These are phyloP conservation scores for Xenopus tropicalis DNA, from an alignment of 2,113 vertebrate genomes.

Conservation along the genomic window UCB_Xtro_10.0 CM004450.2:90447001-90447500, in stretches of 20 bases:
- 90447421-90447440: too few species aligned
- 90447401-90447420: too few species aligned
- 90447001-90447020: slow-evolving; percentile 94
- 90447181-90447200: slow-evolving; percentile 89
- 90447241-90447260: slow-evolving; percentile 66
- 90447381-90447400: neutral
- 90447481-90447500: too few species aligned
- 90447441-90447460: too few species aligned
- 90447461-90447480: too few species aligned
- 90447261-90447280: slow-evolving; percentile 49
- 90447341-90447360: slow-evolving; percentile 3
- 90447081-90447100: slow-evolving; percentile 95
- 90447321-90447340: slow-evolving; percentile 7
- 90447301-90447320: slow-evolving; percentile 3
- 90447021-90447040: slow-evolving; percentile 97
- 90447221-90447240: slow-evolving; percentile 74
- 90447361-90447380: neutral
- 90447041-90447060: slow-evolving; percentile 99
- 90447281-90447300: slow-evolving; percentile 15
- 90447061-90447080: slow-evolving; percentile 97
- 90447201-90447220: slow-evolving; percentile 79
- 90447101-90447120: slow-evolving; percentile 99
- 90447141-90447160: slow-evolving; percentile 98
- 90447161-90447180: slow-evolving; percentile 75
- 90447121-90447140: slow-evolving; percentile 99